Evolutionary conservation across 1,140 invertebrate genomes (phyloP).

Genomic region (Nephila pilipes): DNA sequence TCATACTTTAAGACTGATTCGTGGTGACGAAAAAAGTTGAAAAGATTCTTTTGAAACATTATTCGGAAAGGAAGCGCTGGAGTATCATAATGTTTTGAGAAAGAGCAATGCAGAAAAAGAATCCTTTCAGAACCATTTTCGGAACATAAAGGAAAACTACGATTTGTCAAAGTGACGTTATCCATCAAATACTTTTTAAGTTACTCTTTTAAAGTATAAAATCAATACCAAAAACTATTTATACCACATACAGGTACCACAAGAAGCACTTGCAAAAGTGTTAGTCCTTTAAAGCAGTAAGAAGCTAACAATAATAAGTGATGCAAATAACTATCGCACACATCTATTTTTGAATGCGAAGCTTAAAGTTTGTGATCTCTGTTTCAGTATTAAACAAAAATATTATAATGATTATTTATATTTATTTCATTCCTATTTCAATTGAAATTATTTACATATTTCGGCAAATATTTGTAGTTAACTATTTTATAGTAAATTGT

Average conservation of each 20-base stretch:
- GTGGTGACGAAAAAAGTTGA: neutral
- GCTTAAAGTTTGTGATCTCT: too few species aligned
- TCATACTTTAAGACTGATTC: neutral
- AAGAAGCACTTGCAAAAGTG: neutral
- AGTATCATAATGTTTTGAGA: constrained; percentile 22
- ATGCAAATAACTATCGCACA: too few species aligned
- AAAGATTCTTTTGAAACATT: constrained; percentile 7
- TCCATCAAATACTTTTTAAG: constrained; percentile 1
- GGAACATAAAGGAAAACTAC: neutral
- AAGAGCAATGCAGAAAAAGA: neutral
- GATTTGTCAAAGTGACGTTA: constrained; percentile 53
- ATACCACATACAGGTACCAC: neutral
- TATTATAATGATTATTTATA: too few species aligned
- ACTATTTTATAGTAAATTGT: too few species aligned
- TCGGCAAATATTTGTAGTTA: too few species aligned
- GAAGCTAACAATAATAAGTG: too few species aligned
- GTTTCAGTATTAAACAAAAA: too few species aligned
- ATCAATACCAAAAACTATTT: neutral
- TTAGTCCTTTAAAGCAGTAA: too few species aligned
- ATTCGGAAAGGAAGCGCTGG: neutral
- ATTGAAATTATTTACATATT: too few species aligned
- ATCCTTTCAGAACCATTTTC: neutral
- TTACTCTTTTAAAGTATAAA: neutral
- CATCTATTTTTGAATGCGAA: too few species aligned
- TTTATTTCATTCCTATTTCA: too few species aligned